phyloP scores from a whole-genome alignment of 2,113 vertebrate genomes.

The Chionomys nivalis region DNA sequence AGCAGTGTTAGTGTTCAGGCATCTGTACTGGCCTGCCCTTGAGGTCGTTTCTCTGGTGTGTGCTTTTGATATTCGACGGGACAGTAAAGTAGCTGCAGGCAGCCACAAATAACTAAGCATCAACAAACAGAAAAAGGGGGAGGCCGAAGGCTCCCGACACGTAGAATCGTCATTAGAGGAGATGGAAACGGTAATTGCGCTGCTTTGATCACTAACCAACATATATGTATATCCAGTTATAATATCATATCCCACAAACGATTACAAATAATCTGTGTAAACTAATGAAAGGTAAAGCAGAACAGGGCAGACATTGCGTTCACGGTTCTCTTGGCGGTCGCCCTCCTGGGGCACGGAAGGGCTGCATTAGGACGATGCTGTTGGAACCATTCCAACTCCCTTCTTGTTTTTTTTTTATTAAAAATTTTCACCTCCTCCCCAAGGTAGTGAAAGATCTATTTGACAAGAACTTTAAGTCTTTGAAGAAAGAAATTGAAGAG shows the following conservation, averaged over 20 bases:
- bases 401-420: neutral
- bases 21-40: no score
- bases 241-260: neutral
- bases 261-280: neutral
- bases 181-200: neutral
- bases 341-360: neutral
- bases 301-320: neutral
- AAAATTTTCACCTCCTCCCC: no score
- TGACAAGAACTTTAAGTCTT: no score
- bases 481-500: no score
- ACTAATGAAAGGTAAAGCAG: neutral
- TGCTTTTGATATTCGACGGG: neutral
- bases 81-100: neutral
- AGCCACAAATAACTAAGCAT: neutral
- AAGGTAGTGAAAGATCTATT: no score
- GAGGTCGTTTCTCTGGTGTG: neutral
- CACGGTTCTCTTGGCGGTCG: neutral
- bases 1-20: neutral
- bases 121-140: neutral
- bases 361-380: neutral
- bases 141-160: neutral
- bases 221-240: neutral
- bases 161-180: neutral
- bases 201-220: neutral
- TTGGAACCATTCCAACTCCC: neutral